Conservation (phyloP, 2,888 invertebrate species). For the Acanthococcus lagerstroemiae region DNA sequence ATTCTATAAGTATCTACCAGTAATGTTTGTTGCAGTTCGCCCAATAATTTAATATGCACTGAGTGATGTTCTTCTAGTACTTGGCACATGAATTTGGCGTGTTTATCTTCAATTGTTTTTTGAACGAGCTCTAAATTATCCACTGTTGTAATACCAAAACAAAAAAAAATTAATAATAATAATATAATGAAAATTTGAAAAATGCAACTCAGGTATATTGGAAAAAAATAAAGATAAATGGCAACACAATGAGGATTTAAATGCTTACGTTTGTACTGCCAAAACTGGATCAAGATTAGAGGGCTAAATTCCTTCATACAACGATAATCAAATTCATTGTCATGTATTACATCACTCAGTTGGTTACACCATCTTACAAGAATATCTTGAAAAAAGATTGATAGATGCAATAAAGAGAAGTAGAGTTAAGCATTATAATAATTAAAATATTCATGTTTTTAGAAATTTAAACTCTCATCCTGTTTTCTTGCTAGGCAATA, state of each 20-base stretch:
- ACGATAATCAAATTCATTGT: slow-evolving; percentile 8
- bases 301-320: background rate
- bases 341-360: slow-evolving; percentile 5
- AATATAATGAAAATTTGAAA: too few species aligned
- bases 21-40: background rate
- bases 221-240: too few species aligned
- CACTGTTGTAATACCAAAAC: background rate
- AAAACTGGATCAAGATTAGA: background rate
- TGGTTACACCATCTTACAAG: slow-evolving; percentile 2
- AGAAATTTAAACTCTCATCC: background rate
- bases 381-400: background rate
- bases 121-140: background rate
- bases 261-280: slow-evolving; percentile 16
- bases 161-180: too few species aligned
- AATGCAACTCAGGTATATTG: too few species aligned
- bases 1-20: too few species aligned
- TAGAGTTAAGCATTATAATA: too few species aligned
- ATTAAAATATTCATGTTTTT: too few species aligned
- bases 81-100: background rate
- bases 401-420: too few species aligned
- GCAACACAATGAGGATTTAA: too few species aligned
- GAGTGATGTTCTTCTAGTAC: slow-evolving; percentile 4
- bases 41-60: slow-evolving; percentile 3
- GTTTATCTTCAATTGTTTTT: background rate
- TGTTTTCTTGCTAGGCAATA: background rate